Conservation (phyloP, 2,113 vertebrate genomes). For the Butorides virescens region DNA sequence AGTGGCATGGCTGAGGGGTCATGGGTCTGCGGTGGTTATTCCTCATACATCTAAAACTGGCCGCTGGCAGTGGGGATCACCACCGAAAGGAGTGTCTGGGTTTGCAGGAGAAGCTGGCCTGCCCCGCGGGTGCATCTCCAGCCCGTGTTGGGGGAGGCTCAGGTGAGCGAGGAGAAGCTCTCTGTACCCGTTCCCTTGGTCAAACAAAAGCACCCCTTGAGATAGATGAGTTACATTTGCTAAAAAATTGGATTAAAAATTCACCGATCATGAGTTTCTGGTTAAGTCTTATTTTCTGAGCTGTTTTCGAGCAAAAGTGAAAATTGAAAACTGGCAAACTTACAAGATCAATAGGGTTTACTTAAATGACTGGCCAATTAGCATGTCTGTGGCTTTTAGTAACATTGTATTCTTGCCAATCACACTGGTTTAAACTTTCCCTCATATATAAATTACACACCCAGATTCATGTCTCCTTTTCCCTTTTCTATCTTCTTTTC, state of each 20-base stretch:
- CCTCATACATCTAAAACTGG: neutral
- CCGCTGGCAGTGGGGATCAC: neutral
- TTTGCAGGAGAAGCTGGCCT: neutral
- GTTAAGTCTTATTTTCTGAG: slow-evolving; percentile 24
- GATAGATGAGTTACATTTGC: neutral
- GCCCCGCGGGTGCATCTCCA: accelerated
- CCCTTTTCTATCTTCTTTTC: too few relatives aligned
- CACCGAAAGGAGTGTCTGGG: neutral
- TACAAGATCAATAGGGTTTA: slow-evolving; percentile 54
- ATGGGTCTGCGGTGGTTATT: neutral
- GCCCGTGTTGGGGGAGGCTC: accelerated
- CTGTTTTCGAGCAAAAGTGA: slow-evolving; percentile 50
- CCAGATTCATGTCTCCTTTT: neutral
- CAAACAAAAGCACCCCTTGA: neutral
- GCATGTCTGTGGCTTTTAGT: slow-evolving; percentile 57
- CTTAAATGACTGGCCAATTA: slow-evolving; percentile 52
- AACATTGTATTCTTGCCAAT: slow-evolving; percentile 48
- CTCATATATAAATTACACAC: slow-evolving; percentile 41
- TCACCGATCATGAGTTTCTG: slow-evolving; percentile 5
- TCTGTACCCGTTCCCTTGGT: neutral
- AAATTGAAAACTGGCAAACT: slow-evolving; percentile 48
- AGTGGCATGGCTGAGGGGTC: accelerated
- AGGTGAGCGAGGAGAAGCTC: neutral
- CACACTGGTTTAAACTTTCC: slow-evolving; percentile 42
- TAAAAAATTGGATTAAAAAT: neutral